A percentile compares a stretch with the other conserved stretches of the same genome.
These are phyloP conservation scores for Melikaiella ostensackeni DNA, from an alignment of 2,888 invertebrate species.

Conservation along the genomic window DNA sequence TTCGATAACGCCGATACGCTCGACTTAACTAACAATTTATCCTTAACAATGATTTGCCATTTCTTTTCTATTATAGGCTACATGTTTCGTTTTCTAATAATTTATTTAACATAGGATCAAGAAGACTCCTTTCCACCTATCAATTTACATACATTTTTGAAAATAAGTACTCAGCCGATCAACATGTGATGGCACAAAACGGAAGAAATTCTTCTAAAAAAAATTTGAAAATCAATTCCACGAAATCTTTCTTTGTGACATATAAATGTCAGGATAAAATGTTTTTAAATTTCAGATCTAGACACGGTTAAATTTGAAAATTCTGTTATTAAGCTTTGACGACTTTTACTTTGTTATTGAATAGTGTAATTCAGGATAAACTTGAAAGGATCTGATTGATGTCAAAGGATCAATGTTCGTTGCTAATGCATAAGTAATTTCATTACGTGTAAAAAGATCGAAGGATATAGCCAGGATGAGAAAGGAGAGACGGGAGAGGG, in stretches of 20 bases:
- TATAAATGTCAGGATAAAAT: too few species aligned
- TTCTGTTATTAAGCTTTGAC: not conserved
- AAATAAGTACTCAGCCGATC: not conserved
- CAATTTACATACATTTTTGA: not conserved
- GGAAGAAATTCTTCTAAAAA: not conserved
- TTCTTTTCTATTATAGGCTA: constrained; percentile 3
- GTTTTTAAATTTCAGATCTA: too few species aligned
- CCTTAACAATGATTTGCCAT: constrained; percentile 7
- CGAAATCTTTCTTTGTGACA: not conserved
- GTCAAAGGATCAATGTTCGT: not conserved
- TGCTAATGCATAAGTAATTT: constrained; percentile 58
- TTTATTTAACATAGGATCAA: not conserved
- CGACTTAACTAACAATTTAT: constrained; percentile 24
- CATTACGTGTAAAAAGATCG: constrained; percentile 64
- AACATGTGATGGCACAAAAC: not conserved
- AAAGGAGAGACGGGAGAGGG: constrained; percentile 51
- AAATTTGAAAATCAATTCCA: not conserved
- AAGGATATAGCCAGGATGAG: constrained; percentile 47
- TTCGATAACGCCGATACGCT: constrained; percentile 44
- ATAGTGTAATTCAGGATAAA: not conserved
- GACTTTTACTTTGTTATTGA: not conserved
- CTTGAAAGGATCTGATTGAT: constrained; percentile 5
- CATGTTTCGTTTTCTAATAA: not conserved
- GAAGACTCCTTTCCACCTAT: not conserved
- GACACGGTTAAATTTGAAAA: too few species aligned